Base-by-base conservation (phyloP, 2,797 vertebrate species). In the Alfaro cultratus region DNA sequence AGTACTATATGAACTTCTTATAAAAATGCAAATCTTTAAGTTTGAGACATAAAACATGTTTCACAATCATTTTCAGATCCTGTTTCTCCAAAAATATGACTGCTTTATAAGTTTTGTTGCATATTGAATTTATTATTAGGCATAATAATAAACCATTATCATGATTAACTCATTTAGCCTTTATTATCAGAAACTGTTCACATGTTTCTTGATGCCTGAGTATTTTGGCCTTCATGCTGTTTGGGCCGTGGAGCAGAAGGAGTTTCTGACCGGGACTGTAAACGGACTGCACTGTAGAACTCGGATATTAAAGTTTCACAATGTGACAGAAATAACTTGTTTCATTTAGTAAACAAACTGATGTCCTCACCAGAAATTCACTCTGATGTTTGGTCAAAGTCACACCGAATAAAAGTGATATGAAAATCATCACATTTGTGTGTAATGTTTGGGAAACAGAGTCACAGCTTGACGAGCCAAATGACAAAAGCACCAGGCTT, bases 331-430 rank as follows among this genome's bases (percentile, higher is more conserved):
- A 45, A 43, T 43, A 13, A 15, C 26, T 29, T 16, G 41, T 71
- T 71, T 70, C 36, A 70, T 26, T 70, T n/a, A 71, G 36, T 12
- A 41, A n/a, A 71, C 26, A 45, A 8, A 71, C 41, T 15, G 45
- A 29, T 71, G 41, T 70, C 41, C 68, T 45, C 45, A n/a, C 12
- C 26, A 29, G 43, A 71, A 46, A 71, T 71, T 71, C 26, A 71
- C 41, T 2, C 39, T 8, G 64, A 68, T 23, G 41, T 71, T 71
- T 45, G 41, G 68, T 71, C 23, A 29, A 45, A 46, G 46, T 18
- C 68, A 45, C 68, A 29, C 26, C 16, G 13, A 71, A 71, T 71
- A 71, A 71, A 71, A 45, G 41, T 45, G 41, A 71, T 71, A 45
- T 29, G 26, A 71, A 53, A 71, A 71, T 71, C 68, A 29, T 70